A percentile compares a stretch with the other conserved stretches of the same genome.
Evolutionary conservation across 2,888 invertebrate species (phyloP).

Genomic region (Nomada ferruginata): DNA sequence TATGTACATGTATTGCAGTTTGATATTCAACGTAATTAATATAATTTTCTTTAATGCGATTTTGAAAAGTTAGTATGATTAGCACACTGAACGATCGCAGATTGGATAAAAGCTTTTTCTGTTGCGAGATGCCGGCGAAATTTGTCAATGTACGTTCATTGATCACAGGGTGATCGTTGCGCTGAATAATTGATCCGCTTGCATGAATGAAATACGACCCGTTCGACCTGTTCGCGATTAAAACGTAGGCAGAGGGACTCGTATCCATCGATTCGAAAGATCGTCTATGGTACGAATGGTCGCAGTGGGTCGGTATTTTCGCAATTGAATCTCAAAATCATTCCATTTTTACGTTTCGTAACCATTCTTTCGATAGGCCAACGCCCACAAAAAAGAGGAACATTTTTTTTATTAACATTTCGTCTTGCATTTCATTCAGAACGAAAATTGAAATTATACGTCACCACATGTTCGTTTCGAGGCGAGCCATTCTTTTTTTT

Average conservation of each 20-base stretch:
- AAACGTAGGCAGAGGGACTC: conserved; percentile 45
- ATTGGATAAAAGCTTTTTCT: neutral
- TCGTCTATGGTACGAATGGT: conserved; percentile 29
- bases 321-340: neutral
- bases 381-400: too few species aligned
- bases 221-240: conserved; percentile 62
- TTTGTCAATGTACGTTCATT: conserved; percentile 51
- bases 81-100: conserved; percentile 18
- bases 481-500: neutral
- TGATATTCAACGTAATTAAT: too few species aligned
- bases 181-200: conserved; percentile 65
- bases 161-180: conserved; percentile 59
- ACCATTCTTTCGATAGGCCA: neutral
- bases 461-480: neutral
- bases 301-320: neutral
- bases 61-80: neutral
- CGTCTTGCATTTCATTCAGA: too few species aligned
- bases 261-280: conserved; percentile 33
- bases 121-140: conserved; percentile 1
- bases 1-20: neutral
- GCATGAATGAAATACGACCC: conserved; percentile 64
- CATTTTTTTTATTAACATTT: neutral
- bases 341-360: conserved; percentile 10
- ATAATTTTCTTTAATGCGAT: too few species aligned
- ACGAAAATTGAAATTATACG: neutral